phyloP scores from a whole-genome alignment of 2,113 vertebrate species.

The Oryzias celebensis region DNA sequence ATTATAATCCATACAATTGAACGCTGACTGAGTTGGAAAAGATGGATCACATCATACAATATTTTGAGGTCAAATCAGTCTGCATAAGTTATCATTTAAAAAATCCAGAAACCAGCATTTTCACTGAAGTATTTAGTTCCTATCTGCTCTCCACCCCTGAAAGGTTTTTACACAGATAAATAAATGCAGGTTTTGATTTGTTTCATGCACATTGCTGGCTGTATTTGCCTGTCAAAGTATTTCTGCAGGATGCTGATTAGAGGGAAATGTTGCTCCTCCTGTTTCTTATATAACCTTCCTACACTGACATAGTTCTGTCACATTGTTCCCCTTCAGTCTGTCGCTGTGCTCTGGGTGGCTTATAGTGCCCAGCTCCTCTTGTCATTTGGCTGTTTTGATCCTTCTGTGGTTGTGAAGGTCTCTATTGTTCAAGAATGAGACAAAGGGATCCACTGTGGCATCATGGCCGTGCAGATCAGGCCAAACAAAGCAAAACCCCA shows the following conservation, averaged over 20 bases:
- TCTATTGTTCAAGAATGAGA: constrained; percentile 54
- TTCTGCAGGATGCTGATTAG: constrained; percentile 48
- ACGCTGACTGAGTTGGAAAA: too few relatives aligned
- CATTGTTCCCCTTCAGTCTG: not conserved
- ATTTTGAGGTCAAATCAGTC: too few relatives aligned
- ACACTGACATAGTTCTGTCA: not conserved
- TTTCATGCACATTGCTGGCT: constrained; percentile 30
- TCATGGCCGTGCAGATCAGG: constrained; percentile 36
- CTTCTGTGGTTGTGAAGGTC: constrained; percentile 35
- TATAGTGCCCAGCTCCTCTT: constrained; percentile 16
- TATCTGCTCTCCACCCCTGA: not conserved
- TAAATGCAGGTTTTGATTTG: constrained; percentile 26
- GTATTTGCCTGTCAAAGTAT: constrained; percentile 75
- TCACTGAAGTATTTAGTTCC: too few relatives aligned
- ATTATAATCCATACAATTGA: too few relatives aligned
- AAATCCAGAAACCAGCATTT: too few relatives aligned
- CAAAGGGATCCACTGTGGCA: constrained; percentile 53
- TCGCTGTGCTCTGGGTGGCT: constrained; percentile 16
- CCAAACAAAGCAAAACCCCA: constrained; percentile 60
- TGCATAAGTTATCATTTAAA: too few relatives aligned
- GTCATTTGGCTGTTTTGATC: constrained; percentile 1
- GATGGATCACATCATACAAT: too few relatives aligned
- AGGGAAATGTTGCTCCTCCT: constrained; percentile 48
- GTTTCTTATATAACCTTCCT: constrained; percentile 3
- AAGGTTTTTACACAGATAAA: not conserved